A percentile compares a stretch with the other conserved stretches of the same genome.
phyloP scores from a whole-genome alignment of 2,113 vertebrate species.

The Nipponia nippon region DNA sequence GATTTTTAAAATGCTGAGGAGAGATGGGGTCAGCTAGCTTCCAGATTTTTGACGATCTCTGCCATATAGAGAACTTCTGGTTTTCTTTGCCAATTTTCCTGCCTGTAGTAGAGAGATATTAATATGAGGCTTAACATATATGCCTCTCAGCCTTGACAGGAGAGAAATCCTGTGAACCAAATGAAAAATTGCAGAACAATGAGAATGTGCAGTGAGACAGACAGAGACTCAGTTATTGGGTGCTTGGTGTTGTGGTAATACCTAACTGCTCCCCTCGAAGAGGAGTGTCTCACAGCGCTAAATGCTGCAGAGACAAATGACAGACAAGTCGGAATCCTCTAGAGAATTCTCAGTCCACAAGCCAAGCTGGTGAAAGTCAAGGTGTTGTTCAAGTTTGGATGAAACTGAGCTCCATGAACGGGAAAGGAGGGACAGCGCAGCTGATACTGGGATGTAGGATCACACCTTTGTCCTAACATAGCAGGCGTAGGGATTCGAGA shows the following conservation, averaged over 20 bases:
- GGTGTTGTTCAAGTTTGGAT: not conserved
- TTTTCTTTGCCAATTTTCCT: not conserved
- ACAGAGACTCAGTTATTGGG: not conserved
- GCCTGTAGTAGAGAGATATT: not conserved
- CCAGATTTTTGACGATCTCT: not conserved
- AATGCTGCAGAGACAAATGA: not conserved
- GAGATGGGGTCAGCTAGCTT: not conserved
- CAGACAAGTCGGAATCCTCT: not conserved
- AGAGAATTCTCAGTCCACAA: not conserved
- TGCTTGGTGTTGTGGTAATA: not conserved
- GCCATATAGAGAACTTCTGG: not conserved
- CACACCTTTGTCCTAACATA: not conserved
- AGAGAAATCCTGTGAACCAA: not conserved
- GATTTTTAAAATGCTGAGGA: not conserved
- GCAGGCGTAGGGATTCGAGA: rapidly evolving
- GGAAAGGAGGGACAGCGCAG: not conserved
- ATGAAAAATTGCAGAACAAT: not conserved
- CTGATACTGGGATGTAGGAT: not conserved
- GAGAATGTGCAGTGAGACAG: not conserved
- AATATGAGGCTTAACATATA: not conserved
- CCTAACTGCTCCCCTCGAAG: not conserved
- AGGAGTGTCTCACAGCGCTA: not conserved
- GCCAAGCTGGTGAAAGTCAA: not conserved
- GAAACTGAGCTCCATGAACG: not conserved
- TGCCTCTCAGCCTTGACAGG: not conserved